Base-by-base conservation (phyloP, 2,888 invertebrate genomes). In the Diploptera punctata region DNA sequence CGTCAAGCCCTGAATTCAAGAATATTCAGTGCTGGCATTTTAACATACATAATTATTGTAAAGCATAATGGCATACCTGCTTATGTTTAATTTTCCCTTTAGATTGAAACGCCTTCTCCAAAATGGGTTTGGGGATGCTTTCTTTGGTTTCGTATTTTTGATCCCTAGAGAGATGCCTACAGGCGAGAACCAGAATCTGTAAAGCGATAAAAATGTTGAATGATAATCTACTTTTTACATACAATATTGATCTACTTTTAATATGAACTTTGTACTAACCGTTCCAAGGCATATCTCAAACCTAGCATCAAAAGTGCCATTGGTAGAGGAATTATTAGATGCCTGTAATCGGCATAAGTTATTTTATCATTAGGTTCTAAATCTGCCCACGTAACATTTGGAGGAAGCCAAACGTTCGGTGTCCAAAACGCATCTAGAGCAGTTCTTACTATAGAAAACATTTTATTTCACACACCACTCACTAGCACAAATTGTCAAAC, bases 391-490 rank as follows among this genome's bases (percentile, higher is more conserved):
- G 94, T 94, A 74, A 90, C 90, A 83, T 95, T 95, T 77, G 94
- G 93, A 78, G 97, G 97, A 80, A 98, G 88, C 98, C 98, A 98
- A 81, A 98, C 86, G 82, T 88, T 84, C 81, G 94, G 92, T 81
- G 90, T 90, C 97, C 95, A 95, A 84, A 94, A 93, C 77, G 84
- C 82, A 74, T 84, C 82, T 74, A 82, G 7, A 61, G 83, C 77
- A 77, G 79, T 82, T 78, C 86, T 82, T 78, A 87, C 81, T 77
- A 87, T 77, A 78, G 78, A 80, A 77, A 77, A 76, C 26, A 26
- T n/a, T 43, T 19, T n/a, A n/a, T n/a, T n/a, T n/a, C n/a, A n/a
- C n/a, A n/a, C n/a, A n/a, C n/a, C n/a, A n/a, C n/a, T n/a, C n/a
- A n/a, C n/a, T n/a, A n/a, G n/a, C n/a, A n/a, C n/a, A n/a, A n/a